A percentile compares a stretch with the other conserved stretches of the same genome.
phyloP scores from a whole-genome alignment of 2,113 vertebrate species.

The Lathamus discolor region DNA sequence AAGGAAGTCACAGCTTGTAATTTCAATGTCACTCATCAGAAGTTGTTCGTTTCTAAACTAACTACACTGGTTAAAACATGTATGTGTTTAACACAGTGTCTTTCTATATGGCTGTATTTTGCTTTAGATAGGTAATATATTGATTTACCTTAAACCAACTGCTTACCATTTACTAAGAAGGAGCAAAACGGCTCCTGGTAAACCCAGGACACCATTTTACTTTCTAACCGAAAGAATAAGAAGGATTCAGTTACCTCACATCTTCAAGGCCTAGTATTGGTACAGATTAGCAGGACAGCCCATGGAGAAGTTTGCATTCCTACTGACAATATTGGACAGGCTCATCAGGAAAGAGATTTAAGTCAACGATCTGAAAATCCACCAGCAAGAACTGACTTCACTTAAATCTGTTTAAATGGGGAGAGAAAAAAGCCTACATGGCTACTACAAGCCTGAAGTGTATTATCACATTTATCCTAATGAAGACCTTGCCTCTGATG shows the following conservation, averaged over 20 bases:
- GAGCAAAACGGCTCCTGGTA: too few species aligned
- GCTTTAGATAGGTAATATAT: background rate
- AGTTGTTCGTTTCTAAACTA: background rate
- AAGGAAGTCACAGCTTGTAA: background rate
- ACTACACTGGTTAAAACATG: background rate
- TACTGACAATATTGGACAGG: background rate
- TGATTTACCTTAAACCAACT: background rate
- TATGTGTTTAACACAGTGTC: background rate
- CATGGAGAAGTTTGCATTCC: background rate
- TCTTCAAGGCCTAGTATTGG: background rate
- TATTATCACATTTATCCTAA: background rate
- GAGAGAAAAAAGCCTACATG: background rate
- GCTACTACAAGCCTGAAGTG: background rate
- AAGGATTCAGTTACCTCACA: background rate
- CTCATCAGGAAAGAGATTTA: background rate
- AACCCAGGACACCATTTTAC: too few species aligned
- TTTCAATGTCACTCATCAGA: background rate
- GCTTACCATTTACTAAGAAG: background rate
- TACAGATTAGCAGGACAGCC: background rate
- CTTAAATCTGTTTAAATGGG: background rate
- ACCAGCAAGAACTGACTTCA: background rate
- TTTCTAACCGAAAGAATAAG: background rate
- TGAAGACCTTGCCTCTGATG: constrained; percentile 13
- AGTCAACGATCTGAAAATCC: background rate
- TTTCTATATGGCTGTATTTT: background rate